Evolutionary conservation across 2,888 invertebrate genomes (phyloP).

Genomic region (Acanthococcus lagerstroemiae): DNA sequence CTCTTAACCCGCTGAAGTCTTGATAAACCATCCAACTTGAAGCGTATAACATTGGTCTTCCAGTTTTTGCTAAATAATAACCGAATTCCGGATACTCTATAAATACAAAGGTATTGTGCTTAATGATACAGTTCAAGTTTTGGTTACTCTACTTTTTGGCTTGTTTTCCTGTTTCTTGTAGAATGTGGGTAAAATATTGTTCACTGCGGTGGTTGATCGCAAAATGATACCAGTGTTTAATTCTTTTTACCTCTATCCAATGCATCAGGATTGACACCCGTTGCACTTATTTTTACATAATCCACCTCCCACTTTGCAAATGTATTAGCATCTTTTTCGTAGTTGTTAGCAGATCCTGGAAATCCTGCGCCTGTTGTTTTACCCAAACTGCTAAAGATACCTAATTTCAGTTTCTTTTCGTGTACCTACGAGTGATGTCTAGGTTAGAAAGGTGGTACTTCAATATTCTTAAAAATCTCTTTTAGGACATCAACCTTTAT

Average conservation of each 20-base stretch:
- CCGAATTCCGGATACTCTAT: constrained; percentile 48
- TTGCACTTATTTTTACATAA: constrained; percentile 52
- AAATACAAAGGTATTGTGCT: too few relatives aligned
- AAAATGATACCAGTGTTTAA: too few relatives aligned
- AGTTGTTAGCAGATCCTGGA: constrained; percentile 48
- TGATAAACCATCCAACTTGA: constrained; percentile 54
- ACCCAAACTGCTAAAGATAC: constrained; percentile 53
- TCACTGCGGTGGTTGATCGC: too few relatives aligned
- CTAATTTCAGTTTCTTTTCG: constrained; percentile 47
- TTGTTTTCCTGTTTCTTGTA: too few relatives aligned
- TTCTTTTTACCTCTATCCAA: constrained; percentile 38
- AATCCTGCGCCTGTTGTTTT: constrained; percentile 49
- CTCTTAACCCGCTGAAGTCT: too few relatives aligned
- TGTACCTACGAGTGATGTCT: too few relatives aligned
- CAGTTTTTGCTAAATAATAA: constrained; percentile 46
- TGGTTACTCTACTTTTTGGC: too few relatives aligned
- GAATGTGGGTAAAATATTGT: too few relatives aligned
- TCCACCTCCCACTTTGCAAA: constrained; percentile 52
- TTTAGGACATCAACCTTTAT: too few relatives aligned
- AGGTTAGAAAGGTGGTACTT: too few relatives aligned
- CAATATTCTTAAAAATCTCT: too few relatives aligned
- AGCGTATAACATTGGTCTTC: constrained; percentile 48
- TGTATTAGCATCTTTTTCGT: constrained; percentile 47
- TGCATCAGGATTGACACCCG: constrained; percentile 42
- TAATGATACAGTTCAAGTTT: too few relatives aligned